A percentile compares a stretch with the other conserved stretches of the same genome.
These are phyloP conservation scores for Anhinga anhinga DNA, from an alignment of 2,113 vertebrate genomes.

Conservation along the genomic window DNA sequence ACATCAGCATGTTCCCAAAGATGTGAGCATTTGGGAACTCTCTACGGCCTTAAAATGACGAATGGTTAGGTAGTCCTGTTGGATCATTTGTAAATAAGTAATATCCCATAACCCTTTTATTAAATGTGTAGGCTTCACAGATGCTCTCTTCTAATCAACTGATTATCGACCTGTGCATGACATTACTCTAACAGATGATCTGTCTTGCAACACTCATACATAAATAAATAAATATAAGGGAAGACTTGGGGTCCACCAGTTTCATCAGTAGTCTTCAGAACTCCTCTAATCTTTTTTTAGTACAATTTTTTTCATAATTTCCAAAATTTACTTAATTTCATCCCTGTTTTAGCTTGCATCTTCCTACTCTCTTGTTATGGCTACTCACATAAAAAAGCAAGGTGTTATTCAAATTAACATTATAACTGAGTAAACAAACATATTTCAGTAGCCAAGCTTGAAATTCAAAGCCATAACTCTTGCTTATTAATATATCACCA, in stretches of 20 bases:
- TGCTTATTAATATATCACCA: slow-evolving; percentile 9
- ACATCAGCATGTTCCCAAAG: neutral
- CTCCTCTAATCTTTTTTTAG: neutral
- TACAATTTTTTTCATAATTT: neutral
- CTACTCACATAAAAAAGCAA: neutral
- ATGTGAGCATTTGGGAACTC: neutral
- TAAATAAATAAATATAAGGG: neutral
- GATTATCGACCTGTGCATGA: neutral
- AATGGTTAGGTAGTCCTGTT: neutral
- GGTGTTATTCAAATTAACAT: neutral
- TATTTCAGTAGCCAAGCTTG: slow-evolving; percentile 1
- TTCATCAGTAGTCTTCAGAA: neutral
- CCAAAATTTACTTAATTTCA: neutral
- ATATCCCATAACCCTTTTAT: slow-evolving; percentile 1
- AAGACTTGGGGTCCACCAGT: neutral
- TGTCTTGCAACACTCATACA: neutral
- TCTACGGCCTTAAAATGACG: neutral
- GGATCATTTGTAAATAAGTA: slow-evolving; percentile 28
- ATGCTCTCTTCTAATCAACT: slow-evolving; percentile 23
- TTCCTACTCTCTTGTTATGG: neutral
- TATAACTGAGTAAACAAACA: slow-evolving; percentile 10
- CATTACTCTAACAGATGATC: slow-evolving; percentile 17
- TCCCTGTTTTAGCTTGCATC: neutral
- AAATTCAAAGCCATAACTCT: slow-evolving; percentile 20
- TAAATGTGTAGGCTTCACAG: slow-evolving; percentile 37